phyloP scores from a whole-genome alignment of 2,113 vertebrate genomes.

The Rhagologus leucostigma region DNA sequence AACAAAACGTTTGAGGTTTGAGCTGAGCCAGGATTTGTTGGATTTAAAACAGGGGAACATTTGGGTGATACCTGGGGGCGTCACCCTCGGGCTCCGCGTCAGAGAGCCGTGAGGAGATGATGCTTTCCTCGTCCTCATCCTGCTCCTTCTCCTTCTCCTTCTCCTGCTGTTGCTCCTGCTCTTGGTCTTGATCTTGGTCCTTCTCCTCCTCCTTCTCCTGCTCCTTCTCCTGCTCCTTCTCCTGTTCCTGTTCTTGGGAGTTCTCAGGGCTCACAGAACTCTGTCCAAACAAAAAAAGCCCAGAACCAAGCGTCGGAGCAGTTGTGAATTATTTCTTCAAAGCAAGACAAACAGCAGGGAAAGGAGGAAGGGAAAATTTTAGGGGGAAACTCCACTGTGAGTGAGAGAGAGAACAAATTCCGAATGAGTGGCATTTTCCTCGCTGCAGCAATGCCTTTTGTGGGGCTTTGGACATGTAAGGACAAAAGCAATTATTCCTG shows the following conservation, averaged over 20 bases:
- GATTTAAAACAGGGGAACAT: neutral
- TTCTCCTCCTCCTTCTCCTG: neutral
- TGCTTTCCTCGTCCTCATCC: neutral
- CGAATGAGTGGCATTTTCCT: fast-evolving
- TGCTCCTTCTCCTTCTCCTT: neutral
- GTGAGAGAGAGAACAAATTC: neutral
- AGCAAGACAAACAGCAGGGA: neutral
- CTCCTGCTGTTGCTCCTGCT: neutral
- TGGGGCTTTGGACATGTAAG: neutral
- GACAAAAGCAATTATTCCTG: too few species aligned
- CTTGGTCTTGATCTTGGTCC: neutral
- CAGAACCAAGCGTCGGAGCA: neutral
- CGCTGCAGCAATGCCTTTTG: fast-evolving
- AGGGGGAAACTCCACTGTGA: neutral
- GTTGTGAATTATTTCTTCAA: neutral
- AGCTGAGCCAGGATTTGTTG: neutral
- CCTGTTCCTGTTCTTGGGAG: neutral
- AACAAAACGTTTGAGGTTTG: neutral
- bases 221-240: neutral
- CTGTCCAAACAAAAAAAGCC: neutral
- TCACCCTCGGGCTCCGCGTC: fast-evolving
- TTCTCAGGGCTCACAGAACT: neutral
- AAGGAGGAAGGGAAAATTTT: too few species aligned
- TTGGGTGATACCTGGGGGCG: neutral
- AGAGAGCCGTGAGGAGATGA: neutral